These are phyloP conservation scores for Cichladusa arquata DNA, from an alignment of 2,113 vertebrate genomes.

Conservation along the genomic window DNA sequence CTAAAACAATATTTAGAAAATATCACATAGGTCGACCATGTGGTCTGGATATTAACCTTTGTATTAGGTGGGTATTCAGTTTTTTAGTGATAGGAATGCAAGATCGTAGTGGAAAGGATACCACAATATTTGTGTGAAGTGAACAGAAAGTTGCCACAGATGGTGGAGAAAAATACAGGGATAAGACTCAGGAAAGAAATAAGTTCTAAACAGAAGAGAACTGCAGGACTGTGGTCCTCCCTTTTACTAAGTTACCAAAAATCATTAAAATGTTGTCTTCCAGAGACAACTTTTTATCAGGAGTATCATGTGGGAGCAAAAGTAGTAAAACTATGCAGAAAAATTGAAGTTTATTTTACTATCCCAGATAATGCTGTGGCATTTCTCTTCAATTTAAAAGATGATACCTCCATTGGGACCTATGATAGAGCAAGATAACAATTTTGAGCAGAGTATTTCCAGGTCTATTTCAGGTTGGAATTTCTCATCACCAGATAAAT, in stretches of 20 bases:
- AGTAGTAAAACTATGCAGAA: neutral
- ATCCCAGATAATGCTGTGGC: neutral
- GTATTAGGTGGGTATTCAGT: neutral
- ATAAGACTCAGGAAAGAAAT: neutral
- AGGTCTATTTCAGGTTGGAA: neutral
- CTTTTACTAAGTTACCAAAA: neutral
- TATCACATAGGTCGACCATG: neutral
- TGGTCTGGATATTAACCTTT: neutral
- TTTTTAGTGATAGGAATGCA: neutral
- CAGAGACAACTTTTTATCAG: neutral
- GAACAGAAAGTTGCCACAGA: neutral
- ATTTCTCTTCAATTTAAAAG: neutral
- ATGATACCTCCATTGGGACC: neutral
- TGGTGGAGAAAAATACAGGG: neutral
- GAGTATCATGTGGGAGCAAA: neutral
- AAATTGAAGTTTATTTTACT: neutral
- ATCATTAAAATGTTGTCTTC: neutral
- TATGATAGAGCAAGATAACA: neutral
- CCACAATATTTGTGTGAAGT: neutral
- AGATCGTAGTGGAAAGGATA: neutral
- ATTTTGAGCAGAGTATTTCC: neutral
- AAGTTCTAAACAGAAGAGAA: neutral
- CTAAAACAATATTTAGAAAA: neutral
- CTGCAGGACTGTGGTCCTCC: neutral
- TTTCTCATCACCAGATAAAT: neutral